Evolutionary conservation across 2,797 vertebrate species (phyloP), one percentile per base, ranked within the genome.

Genomic region (Mormyrus proboscirostris): DNA sequence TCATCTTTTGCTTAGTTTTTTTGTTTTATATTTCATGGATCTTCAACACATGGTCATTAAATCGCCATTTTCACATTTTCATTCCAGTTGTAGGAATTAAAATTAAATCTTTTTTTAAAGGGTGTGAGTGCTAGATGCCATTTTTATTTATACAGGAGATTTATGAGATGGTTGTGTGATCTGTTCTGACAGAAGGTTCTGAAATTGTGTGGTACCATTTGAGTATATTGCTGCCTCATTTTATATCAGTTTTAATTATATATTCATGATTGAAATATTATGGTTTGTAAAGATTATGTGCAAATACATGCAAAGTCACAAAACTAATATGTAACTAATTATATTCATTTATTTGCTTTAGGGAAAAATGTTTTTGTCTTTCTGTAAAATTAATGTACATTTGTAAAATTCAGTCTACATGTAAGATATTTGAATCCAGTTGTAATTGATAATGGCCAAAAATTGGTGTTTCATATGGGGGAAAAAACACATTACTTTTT

Each of bases 361-460:
- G 69, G 88, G 25, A 51, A 87, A 87, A 88, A 86, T 79, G 55
- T 88, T 50, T 69, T 88, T 51, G 22, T 55, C 25, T 53, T 47
- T 88, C 38, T 88, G 88, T 53, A 38, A 51, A 88, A 76, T 19
- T 65, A 95, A 94, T 97, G 96, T 97, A 96, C 95, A 95, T 95
- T 95, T 96, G 95, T 96, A 96, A 96, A 96, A 95, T 96, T 94
- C 95, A 93, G 94, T 95, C 95, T 84, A 29, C 95, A 95, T 96
- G 95, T 96, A 97, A 96, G 96, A 95, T 96, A 95, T 95, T 92
- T 93, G 95, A 96, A 94, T 93, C 95, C 88, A 95, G 94, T 95
- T 96, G 95, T 95, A 94, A 96, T 93, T 95, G 95, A 95, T 96
- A 95, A 90, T 94, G 94, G 93, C 94, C 95, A 95, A 95, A 86